Evolutionary conservation across 2,113 vertebrate genomes (phyloP).

Genomic region (Pteruthius melanotis): DNA sequence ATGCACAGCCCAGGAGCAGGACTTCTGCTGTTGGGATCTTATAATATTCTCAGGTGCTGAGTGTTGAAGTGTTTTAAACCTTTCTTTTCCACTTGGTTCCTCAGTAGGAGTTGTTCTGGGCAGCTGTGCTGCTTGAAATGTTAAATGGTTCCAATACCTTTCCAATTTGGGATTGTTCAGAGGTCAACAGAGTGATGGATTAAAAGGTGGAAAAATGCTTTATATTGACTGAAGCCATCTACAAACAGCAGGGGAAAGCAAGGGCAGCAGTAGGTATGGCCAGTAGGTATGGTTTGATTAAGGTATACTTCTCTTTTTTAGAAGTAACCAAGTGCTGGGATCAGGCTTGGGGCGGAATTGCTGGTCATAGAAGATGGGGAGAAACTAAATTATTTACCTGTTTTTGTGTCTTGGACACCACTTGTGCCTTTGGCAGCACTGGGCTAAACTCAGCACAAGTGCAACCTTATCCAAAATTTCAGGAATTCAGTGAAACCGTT

Average conservation of each 20-base stretch:
- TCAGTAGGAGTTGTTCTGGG: neutral
- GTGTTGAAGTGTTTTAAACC: slow-evolving; percentile 3
- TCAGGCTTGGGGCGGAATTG: neutral
- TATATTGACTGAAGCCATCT: neutral
- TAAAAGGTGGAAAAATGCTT: neutral
- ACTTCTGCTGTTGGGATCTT: neutral
- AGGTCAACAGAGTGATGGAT: neutral
- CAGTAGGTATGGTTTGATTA: neutral
- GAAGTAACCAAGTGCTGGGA: neutral
- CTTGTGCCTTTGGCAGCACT: neutral
- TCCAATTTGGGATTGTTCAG: neutral
- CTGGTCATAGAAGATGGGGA: neutral
- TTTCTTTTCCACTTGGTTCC: neutral
- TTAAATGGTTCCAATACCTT: neutral
- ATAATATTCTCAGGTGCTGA: neutral
- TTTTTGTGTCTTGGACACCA: neutral
- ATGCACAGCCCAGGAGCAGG: neutral
- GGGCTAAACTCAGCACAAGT: neutral
- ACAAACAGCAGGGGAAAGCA: neutral
- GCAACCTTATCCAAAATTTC: neutral
- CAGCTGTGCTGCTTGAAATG: neutral
- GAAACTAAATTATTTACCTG: neutral
- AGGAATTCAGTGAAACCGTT: neutral
- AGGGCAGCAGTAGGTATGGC: no score
- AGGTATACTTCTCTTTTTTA: neutral